phyloP scores from a whole-genome alignment of 2,113 vertebrate species.

The Crotalus viridis region DNA sequence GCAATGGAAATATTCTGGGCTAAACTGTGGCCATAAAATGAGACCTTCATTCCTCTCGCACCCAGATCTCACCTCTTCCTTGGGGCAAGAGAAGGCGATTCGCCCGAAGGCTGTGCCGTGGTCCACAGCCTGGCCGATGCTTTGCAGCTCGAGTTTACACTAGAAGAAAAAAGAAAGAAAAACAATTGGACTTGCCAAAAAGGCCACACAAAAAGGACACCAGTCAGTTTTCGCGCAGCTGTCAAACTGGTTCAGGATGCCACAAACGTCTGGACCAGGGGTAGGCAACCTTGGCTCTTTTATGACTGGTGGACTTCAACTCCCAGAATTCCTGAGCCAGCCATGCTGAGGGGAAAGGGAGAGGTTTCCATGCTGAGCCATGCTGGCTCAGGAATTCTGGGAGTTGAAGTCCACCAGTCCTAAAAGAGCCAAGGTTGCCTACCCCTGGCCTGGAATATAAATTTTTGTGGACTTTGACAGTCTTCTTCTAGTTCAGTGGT shows the following conservation, averaged over 20 bases:
- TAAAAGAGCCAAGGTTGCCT: too few relatives aligned
- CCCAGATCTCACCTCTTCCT: conserved; percentile 76
- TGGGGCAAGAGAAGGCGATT: conserved; percentile 92
- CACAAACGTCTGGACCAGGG: background rate
- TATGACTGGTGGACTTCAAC: too few relatives aligned
- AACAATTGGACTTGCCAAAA: too few relatives aligned
- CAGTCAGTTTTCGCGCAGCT: too few relatives aligned
- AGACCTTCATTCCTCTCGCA: too few relatives aligned
- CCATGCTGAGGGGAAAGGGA: too few relatives aligned
- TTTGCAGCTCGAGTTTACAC: conserved; percentile 88
- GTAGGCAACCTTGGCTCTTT: too few relatives aligned
- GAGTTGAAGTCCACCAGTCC: too few relatives aligned
- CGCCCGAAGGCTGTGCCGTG: conserved; percentile 91
- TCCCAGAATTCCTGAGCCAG: too few relatives aligned
- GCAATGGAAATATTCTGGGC: background rate
- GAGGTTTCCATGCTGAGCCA: too few relatives aligned
- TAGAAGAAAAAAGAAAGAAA: conserved; percentile 42
- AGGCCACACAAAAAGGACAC: background rate
- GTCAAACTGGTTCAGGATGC: background rate
- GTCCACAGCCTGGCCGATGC: conserved; percentile 74
- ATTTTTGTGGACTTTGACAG: background rate
- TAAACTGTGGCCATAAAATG: background rate
- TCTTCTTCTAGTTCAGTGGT: background rate
- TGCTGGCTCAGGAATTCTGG: too few relatives aligned
- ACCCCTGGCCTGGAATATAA: background rate